Base-by-base conservation (phyloP, 2,113 vertebrate genomes). In the Hassar affinis region DNA sequence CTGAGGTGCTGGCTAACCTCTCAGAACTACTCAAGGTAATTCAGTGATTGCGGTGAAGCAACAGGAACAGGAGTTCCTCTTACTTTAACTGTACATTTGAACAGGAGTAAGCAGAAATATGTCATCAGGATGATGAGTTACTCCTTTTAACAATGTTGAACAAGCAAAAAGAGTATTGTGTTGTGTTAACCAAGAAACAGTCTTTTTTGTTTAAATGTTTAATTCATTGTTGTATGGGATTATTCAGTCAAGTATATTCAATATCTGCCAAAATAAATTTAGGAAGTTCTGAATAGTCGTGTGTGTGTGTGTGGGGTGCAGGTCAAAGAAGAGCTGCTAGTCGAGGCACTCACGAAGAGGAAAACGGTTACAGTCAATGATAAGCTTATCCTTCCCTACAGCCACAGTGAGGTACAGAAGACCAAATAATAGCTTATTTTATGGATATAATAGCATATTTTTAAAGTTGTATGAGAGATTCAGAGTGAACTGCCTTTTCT, bases 331-430 rank as follows among this genome's bases (percentile, higher is more conserved):
- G 97, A 98, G 92, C 92, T 97, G 91, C 89, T 99, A 71, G 96
- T 99, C 9, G 98, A 99, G 88, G 98, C 98, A 0, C 91, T 99
- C 85, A 99, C 98, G 1, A 97, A 99, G 89, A 97, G 98, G 93
- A 99, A 99, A 95, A 97, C 98, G 0, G 96, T 99, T 92, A 99
- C 98, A 0, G 97, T 94, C 81, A 99, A 98, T 0, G 98, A 99
- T 93, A 99, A 98, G 84, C 95, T 99, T 81, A 99, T 99, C 89
- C 95, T 99, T 82, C 94, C 97, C 3, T 99, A 99, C 92, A 99
- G 98, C 90, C 95, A 97, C 88, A 94, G 91, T 52, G 97, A 99
- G 96, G 98, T 99, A 88, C 87, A 92, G 54, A 18, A 64, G 18
- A n/a, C 56, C 15, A 42, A 42, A 42, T 42, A 42, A 42, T 42